A percentile compares a stretch with the other conserved stretches of the same genome.
These are phyloP conservation scores for Cinclus cinclus DNA, from an alignment of 2,113 vertebrate genomes.

Conservation along the genomic window DNA sequence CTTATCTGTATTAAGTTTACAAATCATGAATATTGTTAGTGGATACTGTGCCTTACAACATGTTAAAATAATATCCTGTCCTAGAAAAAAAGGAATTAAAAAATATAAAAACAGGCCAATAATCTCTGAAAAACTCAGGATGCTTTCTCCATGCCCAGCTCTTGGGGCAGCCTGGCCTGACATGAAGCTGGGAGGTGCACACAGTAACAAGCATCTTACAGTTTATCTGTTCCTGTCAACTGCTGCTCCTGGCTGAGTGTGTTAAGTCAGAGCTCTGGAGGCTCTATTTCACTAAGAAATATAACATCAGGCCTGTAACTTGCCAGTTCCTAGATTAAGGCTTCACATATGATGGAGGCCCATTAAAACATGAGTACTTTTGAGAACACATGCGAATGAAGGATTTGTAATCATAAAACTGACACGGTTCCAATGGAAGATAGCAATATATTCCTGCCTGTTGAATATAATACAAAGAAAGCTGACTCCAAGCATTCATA, in stretches of 20 bases:
- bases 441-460: background rate
- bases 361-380: constrained; percentile 42
- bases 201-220: background rate
- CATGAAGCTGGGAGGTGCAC: background rate
- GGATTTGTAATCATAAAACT: constrained; percentile 53
- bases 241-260: background rate
- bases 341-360: constrained; percentile 26
- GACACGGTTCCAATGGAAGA: background rate
- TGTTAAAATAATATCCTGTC: background rate
- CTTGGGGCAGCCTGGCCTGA: background rate
- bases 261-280: constrained; percentile 19
- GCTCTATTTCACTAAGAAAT: constrained; percentile 27
- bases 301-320: background rate
- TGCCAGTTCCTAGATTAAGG: constrained; percentile 38
- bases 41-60: background rate
- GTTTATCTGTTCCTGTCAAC: constrained; percentile 30
- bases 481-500: background rate
- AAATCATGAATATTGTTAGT: background rate
- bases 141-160: background rate
- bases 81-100: background rate
- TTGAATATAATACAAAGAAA: background rate
- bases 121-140: background rate
- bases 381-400: background rate
- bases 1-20: background rate
- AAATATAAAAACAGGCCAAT: background rate